A percentile compares a stretch with the other conserved stretches of the same genome.
Conservation (phyloP, 2,888 invertebrate species). For the Euclidia mi region DNA sequence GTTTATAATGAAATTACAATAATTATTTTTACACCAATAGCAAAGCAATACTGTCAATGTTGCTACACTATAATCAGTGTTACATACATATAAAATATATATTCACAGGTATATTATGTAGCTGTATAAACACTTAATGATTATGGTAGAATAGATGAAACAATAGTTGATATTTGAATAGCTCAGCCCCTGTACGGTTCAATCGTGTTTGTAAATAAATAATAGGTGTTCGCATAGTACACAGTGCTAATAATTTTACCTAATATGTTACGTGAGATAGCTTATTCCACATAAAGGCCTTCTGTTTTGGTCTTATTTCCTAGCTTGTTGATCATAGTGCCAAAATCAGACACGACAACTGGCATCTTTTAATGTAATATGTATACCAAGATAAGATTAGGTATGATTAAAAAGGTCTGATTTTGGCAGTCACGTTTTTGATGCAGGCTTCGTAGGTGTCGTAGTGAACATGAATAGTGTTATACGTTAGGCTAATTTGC, state of each 20-base stretch:
- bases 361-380: neutral
- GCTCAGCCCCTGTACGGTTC: slow-evolving; percentile 46
- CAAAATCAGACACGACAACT: slow-evolving; percentile 20
- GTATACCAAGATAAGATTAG: slow-evolving; percentile 7
- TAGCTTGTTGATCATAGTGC: slow-evolving; percentile 25
- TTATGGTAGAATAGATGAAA: slow-evolving; percentile 40
- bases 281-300: slow-evolving; percentile 27
- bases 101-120: slow-evolving; percentile 40
- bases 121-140: slow-evolving; percentile 46
- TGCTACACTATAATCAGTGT: slow-evolving; percentile 54
- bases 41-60: slow-evolving; percentile 60
- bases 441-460: slow-evolving; percentile 34
- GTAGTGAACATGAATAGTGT: slow-evolving; percentile 44
- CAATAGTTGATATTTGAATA: slow-evolving; percentile 42
- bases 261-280: slow-evolving; percentile 38
- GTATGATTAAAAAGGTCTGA: slow-evolving; percentile 13
- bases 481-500: slow-evolving; percentile 54
- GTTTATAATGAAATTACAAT: slow-evolving; percentile 41
- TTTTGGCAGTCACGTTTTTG: slow-evolving; percentile 24
- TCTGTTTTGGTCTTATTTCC: slow-evolving; percentile 3
- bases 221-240: slow-evolving; percentile 65
- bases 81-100: slow-evolving; percentile 51
- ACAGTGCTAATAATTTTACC: slow-evolving; percentile 51
- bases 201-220: slow-evolving; percentile 67
- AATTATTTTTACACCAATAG: slow-evolving; percentile 52